Evolutionary conservation across 2,113 vertebrate genomes (phyloP).

Genomic region (Micronycteris hirsuta): DNA sequence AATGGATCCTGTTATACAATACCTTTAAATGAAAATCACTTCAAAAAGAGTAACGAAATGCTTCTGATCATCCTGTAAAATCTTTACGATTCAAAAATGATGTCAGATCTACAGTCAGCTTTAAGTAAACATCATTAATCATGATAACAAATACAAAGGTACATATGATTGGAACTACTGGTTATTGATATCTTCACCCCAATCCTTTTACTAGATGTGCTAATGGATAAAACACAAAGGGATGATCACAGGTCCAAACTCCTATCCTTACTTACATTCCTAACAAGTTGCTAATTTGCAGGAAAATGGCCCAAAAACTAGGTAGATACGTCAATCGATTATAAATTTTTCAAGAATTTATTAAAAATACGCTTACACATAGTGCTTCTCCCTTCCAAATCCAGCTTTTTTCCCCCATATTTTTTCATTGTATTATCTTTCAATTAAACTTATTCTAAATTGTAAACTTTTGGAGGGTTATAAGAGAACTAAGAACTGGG

Average conservation of each 20-base stretch:
- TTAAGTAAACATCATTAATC: not conserved
- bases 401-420: not conserved
- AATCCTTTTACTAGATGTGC: not conserved
- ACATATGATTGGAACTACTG: not conserved
- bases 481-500: not conserved
- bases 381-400: not conserved
- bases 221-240: not conserved
- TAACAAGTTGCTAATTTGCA: not conserved
- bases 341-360: not conserved
- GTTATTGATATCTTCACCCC: not conserved
- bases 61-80: not conserved
- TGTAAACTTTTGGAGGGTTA: not conserved
- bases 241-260: not conserved
- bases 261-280: not conserved
- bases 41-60: not conserved
- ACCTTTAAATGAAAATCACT: conserved; percentile 5
- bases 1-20: not conserved
- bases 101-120: not conserved
- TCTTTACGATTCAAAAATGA: not conserved
- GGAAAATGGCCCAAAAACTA: not conserved
- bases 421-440: not conserved
- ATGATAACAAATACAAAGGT: not conserved
- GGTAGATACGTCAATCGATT: not conserved
- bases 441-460: not conserved
- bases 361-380: not conserved